Percentiles rank a stretch among this genome's conserved stretches.
Conservation (phyloP, 2,888 invertebrate genomes). For the Habroteleia sp. region DNA sequence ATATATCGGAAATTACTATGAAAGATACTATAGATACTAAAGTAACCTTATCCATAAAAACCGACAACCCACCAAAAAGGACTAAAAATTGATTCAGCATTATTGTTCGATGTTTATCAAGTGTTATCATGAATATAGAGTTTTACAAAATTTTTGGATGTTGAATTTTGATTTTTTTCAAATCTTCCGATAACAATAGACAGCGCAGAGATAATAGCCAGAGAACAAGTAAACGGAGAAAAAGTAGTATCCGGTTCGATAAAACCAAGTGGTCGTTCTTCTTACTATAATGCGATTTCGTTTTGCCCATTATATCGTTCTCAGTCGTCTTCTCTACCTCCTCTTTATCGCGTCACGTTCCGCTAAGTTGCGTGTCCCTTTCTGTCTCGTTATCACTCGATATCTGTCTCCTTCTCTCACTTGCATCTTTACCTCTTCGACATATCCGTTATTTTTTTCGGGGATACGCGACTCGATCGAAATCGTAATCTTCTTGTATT, state of each 20-base stretch:
- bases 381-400: slow-evolving; percentile 43
- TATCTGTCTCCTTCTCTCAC: slow-evolving; percentile 7
- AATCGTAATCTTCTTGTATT: slow-evolving; percentile 70
- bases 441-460: slow-evolving; percentile 55
- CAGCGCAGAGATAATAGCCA: slow-evolving; percentile 35
- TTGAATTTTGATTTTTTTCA: slow-evolving; percentile 35
- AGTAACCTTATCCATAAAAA: too few relatives aligned
- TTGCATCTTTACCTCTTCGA: slow-evolving; percentile 24
- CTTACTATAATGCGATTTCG: slow-evolving; percentile 75
- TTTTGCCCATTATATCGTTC: slow-evolving; percentile 74
- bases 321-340: slow-evolving; percentile 64
- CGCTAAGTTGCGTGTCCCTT: slow-evolving; percentile 50
- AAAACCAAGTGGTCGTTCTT: slow-evolving; percentile 71
- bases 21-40: too few relatives aligned
- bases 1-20: too few relatives aligned
- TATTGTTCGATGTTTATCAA: slow-evolving; percentile 7
- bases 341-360: slow-evolving; percentile 69
- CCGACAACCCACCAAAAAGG: too few relatives aligned
- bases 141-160: slow-evolving; percentile 40
- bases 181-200: slow-evolving; percentile 21
- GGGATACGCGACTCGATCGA: slow-evolving; percentile 64
- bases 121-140: slow-evolving; percentile 27
- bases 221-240: slow-evolving; percentile 55
- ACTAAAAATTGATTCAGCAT: slow-evolving; percentile 3
- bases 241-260: slow-evolving; percentile 70